Evolutionary conservation across 2,797 vertebrate species (phyloP), one percentile per base, ranked within the genome.

Genomic region (Phalloptychus januarius): DNA sequence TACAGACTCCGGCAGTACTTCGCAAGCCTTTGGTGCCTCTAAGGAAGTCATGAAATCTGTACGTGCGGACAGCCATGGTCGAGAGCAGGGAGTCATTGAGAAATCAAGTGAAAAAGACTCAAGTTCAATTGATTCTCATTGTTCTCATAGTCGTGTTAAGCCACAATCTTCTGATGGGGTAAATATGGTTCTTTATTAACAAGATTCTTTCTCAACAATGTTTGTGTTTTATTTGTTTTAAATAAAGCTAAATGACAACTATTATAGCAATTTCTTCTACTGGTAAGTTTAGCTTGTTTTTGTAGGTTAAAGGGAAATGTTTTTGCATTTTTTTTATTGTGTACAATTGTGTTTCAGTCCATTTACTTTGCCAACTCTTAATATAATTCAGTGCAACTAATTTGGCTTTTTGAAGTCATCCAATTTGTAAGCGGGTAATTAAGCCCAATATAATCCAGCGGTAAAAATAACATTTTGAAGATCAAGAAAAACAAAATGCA

Each of bases 141-240:
- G 72, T 1, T 38, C 50, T 38, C 23, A 52, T 33, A 8, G n/a
- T 50, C 36, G 44, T 71, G 15, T 38, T n/a, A 65, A 71, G 46
- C 48, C 81, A 79, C 25, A 4, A 28, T 40, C 67, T 46, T 71
- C 33, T 18, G 40, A 11, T 33, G 75, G 82, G 86, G 92, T 94
- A 42, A 58, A 8, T 8, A 18, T 23, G 7, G 13, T 44, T 3
- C 36, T 40, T 67, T 12, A 65, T 36, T 23, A 67, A 63, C 15
- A 28, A 18, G 7, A 67, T 25, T 25, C 11, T 23, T 67, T 65
- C 63, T 23, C 20, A 25, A 50, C 7, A 23, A 23, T 50, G 48
- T 23, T 50, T 50, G 48, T 23, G 23, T 23, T 23, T 50, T 10
- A 7, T 50, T 50, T 50, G 2, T 23, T 7, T 11, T 20, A 1